These are phyloP conservation scores for Montipora efflorescens DNA, from an alignment of 64 coral and sea anemone genomes.

Conservation along the genomic window DNA sequence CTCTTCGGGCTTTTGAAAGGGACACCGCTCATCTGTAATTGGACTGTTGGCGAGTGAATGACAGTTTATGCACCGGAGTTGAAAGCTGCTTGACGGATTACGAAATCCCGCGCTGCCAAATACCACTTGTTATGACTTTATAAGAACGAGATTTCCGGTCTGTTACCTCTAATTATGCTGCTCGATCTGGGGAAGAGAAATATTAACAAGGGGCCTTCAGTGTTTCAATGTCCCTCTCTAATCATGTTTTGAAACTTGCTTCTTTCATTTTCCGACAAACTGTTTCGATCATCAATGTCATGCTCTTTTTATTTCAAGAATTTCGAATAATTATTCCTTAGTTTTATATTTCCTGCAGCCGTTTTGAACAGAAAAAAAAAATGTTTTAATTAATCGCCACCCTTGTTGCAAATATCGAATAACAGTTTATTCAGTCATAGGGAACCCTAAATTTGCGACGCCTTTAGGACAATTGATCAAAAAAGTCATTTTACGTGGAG, in stretches of 20 bases:
- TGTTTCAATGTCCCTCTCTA: not conserved
- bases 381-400: constrained; percentile 40
- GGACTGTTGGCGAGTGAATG: constrained; percentile 11
- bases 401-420: constrained; percentile 35
- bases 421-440: constrained; percentile 21
- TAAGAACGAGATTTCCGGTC: constrained; percentile 57
- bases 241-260: not conserved
- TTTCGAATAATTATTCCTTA: not conserved
- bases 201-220: not conserved
- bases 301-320: not conserved
- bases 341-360: not conserved
- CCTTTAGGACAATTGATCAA: not conserved
- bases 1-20: not conserved
- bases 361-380: not conserved
- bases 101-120: constrained; percentile 46
- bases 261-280: not conserved
- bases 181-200: not conserved
- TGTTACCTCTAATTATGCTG: constrained; percentile 52
- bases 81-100: constrained; percentile 62
- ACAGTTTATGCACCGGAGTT: constrained; percentile 4
- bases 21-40: constrained; percentile 10
- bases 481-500: not conserved
- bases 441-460: not conserved
- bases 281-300: not conserved
- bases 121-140: constrained; percentile 52